These are phyloP conservation scores for Salminus brasiliensis DNA, from an alignment of 2,113 vertebrate genomes.

Conservation along the genomic window DNA sequence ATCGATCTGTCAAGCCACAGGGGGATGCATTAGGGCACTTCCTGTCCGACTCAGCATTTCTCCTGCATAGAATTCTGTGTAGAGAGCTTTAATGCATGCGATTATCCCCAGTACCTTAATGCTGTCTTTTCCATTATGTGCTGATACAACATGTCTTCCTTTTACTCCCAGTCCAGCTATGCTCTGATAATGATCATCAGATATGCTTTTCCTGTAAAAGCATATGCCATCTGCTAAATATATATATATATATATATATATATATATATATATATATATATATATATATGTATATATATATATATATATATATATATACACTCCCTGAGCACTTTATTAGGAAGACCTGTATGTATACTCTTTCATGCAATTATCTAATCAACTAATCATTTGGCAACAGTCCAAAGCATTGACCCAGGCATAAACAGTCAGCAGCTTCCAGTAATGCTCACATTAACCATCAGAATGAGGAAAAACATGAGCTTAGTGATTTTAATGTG, in stretches of 20 bases:
- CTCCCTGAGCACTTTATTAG: too few species aligned
- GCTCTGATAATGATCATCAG: constrained; percentile 6
- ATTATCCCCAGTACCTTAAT: constrained; percentile 27
- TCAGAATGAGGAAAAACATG: too few species aligned
- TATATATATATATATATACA: too few species aligned
- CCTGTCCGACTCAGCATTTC: constrained; percentile 25
- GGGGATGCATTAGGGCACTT: constrained; percentile 40
- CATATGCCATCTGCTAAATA: neutral
- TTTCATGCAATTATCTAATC: too few species aligned
- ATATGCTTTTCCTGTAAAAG: constrained; percentile 3
- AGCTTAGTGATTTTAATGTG: too few species aligned
- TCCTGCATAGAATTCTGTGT: constrained; percentile 2
- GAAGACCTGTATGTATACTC: too few species aligned
- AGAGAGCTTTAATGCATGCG: constrained; percentile 34
- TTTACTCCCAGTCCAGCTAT: neutral
- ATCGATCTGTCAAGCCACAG: constrained; percentile 22
- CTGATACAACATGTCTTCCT: neutral
- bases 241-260: neutral
- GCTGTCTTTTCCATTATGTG: constrained; percentile 33
- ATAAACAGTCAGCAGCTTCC: too few species aligned
- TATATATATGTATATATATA: neutral
- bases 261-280: too few species aligned
- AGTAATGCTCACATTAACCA: too few species aligned
- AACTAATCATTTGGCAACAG: too few species aligned
- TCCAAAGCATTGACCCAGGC: too few species aligned